Percentiles rank a stretch among this genome's conserved stretches.
These are phyloP conservation scores for Pelecanoides urinatrix DNA, from an alignment of 2,113 vertebrate genomes.

Conservation along the genomic window DNA sequence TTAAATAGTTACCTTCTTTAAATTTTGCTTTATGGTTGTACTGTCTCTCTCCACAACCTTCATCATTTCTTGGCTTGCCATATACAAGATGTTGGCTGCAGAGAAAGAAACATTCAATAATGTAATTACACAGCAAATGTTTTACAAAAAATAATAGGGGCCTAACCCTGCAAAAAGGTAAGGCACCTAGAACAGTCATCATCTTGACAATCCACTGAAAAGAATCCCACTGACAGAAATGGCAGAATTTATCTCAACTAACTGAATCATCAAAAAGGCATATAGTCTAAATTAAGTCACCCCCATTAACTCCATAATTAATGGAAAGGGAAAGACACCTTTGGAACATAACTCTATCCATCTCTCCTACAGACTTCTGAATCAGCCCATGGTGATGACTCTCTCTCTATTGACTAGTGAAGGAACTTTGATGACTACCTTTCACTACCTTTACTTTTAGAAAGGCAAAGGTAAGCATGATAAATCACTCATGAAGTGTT, in stretches of 20 bases:
- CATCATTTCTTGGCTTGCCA: conserved; percentile 93
- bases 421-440: background rate
- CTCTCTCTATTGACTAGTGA: background rate
- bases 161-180: background rate
- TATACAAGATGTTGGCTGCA: conserved; percentile 88
- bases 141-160: background rate
- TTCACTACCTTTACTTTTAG: background rate
- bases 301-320: background rate
- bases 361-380: background rate
- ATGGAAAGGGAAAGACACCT: background rate
- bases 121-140: background rate
- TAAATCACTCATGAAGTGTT: background rate
- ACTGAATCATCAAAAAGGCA: background rate
- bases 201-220: background rate
- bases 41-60: conserved; percentile 85
- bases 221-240: background rate
- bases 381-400: background rate
- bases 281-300: background rate
- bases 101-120: conserved; percentile 14
- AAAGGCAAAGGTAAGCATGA: background rate
- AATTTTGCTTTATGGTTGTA: conserved; percentile 80
- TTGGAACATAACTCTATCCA: background rate
- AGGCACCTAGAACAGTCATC: background rate
- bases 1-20: conserved; percentile 85
- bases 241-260: background rate